Evolutionary conservation across 1,140 invertebrate species (phyloP).

Genomic region (Arctopsyche grandis): DNA sequence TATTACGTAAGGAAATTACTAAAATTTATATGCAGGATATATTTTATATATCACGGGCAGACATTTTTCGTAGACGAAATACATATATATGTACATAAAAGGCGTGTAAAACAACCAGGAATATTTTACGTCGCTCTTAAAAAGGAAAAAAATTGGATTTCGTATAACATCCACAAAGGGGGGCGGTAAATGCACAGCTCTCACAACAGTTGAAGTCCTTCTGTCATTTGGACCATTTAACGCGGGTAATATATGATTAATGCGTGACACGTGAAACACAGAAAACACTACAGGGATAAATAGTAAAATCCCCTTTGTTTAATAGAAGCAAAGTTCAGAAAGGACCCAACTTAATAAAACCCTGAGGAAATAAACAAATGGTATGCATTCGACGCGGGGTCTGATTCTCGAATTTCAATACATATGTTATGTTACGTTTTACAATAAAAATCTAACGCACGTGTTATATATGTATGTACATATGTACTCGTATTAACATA

Average conservation of each 20-base stretch:
- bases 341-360: background rate
- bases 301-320: background rate
- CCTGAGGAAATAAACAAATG: slow-evolving; percentile 12
- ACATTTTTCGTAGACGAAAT: too few relatives aligned
- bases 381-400: too few relatives aligned
- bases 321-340: slow-evolving; percentile 9
- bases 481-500: too few relatives aligned
- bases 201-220: background rate
- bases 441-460: too few relatives aligned
- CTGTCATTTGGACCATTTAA: slow-evolving; percentile 10
- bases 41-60: too few relatives aligned
- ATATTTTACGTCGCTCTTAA: background rate
- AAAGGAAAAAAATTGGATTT: background rate
- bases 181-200: background rate
- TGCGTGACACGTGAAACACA: slow-evolving; percentile 9
- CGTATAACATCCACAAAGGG: background rate
- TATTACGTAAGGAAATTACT: too few relatives aligned
- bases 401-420: too few relatives aligned
- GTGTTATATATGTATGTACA: too few relatives aligned
- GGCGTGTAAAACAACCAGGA: too few relatives aligned
- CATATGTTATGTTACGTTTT: too few relatives aligned
- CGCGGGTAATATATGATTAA: slow-evolving; percentile 21
- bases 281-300: slow-evolving; percentile 7
- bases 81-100: too few relatives aligned
- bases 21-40: too few relatives aligned